phyloP scores from a whole-genome alignment of 2,113 vertebrate species.

The Aegithalos caudatus region DNA sequence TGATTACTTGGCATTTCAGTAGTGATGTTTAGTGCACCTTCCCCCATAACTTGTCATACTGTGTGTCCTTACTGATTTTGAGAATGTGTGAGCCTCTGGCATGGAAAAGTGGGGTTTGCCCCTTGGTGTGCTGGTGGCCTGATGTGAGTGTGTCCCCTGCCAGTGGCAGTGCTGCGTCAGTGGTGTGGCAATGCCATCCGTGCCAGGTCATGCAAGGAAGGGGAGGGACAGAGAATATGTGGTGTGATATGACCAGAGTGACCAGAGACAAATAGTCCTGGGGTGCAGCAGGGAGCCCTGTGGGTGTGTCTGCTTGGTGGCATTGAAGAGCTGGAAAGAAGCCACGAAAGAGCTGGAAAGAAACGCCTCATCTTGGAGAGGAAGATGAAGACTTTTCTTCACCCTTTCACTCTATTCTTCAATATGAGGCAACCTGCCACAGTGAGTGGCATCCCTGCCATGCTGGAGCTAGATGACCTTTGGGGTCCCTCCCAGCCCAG shows the following conservation, averaged over 20 bases:
- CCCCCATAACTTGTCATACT: background rate
- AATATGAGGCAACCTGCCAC: background rate
- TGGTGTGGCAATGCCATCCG: fast-evolving
- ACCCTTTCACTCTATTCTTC: background rate
- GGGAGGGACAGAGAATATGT: background rate
- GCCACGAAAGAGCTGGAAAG: background rate
- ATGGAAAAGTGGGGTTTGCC: background rate
- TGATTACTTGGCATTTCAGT: background rate
- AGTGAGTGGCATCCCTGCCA: background rate
- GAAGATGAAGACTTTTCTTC: background rate
- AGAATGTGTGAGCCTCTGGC: background rate
- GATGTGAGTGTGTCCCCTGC: fast-evolving
- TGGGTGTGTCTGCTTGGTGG: background rate
- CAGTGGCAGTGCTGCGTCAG: fast-evolving
- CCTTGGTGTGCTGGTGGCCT: fast-evolving
- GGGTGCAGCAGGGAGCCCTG: background rate
- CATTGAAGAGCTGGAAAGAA: background rate
- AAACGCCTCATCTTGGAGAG: background rate
- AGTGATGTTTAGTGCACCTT: background rate
- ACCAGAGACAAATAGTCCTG: background rate
- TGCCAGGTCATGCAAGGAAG: background rate
- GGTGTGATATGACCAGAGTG: background rate
- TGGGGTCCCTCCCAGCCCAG: background rate
- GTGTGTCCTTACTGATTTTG: background rate
- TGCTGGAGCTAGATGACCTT: background rate